phyloP scores from a whole-genome alignment of 2,888 invertebrate genomes.

The Stenolophus ochropezus region DNA sequence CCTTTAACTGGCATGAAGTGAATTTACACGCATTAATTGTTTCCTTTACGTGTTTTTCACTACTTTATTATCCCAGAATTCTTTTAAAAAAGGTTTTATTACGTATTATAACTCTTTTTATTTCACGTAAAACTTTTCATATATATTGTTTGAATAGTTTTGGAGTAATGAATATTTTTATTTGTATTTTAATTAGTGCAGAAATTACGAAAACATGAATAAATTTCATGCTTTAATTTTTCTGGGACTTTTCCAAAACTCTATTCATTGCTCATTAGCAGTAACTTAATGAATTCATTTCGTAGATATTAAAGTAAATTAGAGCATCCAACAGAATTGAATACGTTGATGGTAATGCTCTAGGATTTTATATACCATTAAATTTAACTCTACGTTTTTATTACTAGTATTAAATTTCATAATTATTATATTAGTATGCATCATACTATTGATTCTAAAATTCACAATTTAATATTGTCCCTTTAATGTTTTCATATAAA shows the following conservation, averaged over 20 bases:
- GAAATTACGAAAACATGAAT: slow-evolving; percentile 34
- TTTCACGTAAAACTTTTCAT: no score
- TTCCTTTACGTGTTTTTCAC: neutral
- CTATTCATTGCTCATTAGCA: slow-evolving; percentile 46
- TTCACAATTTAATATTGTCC: neutral
- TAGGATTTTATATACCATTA: slow-evolving; percentile 33
- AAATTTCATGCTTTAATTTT: slow-evolving; percentile 35
- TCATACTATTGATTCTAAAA: neutral
- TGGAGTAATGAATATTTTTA: slow-evolving; percentile 12
- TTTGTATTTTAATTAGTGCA: slow-evolving; percentile 15
- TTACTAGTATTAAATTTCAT: slow-evolving; percentile 21
- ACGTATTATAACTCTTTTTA: no score
- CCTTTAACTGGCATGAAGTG: neutral
- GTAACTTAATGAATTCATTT: slow-evolving; percentile 44
- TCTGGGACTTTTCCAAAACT: slow-evolving; percentile 26
- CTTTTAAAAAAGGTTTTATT: neutral
- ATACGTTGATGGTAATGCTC: slow-evolving; percentile 15
- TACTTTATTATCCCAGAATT: neutral
- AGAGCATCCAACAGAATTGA: neutral
- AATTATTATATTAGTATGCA: slow-evolving; percentile 1
- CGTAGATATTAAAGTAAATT: slow-evolving; percentile 47
- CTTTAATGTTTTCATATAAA: no score
- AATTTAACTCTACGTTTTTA: slow-evolving; percentile 20
- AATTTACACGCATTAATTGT: slow-evolving; percentile 4
- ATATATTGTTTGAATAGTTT: slow-evolving; percentile 5